Evolutionary conservation across 64 coral and sea anemone species (phyloP).

Genomic region (Trachythela sp.): DNA sequence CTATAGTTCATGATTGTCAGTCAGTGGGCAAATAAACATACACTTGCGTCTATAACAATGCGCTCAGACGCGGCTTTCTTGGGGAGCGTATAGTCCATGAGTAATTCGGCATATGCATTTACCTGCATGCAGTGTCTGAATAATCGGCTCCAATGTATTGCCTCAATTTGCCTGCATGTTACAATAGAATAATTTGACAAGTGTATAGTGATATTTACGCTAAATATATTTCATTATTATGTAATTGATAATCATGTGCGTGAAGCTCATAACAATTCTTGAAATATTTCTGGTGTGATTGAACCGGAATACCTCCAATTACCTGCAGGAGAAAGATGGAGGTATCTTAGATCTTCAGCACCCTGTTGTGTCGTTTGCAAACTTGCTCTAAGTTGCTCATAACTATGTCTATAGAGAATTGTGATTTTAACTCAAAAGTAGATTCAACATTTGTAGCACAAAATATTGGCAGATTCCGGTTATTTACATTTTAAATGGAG

Average conservation of each 20-base stretch:
- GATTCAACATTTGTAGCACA: neutral
- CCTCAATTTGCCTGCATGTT: too few species aligned
- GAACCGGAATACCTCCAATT: neutral
- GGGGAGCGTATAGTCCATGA: too few species aligned
- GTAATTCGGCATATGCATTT: too few species aligned
- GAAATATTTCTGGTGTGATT: neutral
- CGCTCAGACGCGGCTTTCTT: too few species aligned
- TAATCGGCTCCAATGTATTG: too few species aligned
- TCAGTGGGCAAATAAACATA: too few species aligned
- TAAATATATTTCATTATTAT: neutral
- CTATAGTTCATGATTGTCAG: too few species aligned
- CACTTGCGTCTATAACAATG: too few species aligned
- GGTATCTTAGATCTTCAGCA: neutral
- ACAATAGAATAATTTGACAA: conserved; percentile 3
- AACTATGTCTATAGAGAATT: too few species aligned
- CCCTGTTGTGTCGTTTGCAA: neutral
- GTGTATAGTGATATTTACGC: neutral
- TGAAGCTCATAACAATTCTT: too few species aligned
- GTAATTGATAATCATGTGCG: neutral
- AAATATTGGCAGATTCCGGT: neutral
- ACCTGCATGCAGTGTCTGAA: too few species aligned
- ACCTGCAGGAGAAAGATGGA: neutral
- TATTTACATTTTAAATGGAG: neutral
- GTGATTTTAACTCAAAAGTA: too few species aligned
- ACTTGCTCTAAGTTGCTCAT: neutral